Conservation (phyloP, 2,888 invertebrate species). For the Ophioninae sp. region DNA sequence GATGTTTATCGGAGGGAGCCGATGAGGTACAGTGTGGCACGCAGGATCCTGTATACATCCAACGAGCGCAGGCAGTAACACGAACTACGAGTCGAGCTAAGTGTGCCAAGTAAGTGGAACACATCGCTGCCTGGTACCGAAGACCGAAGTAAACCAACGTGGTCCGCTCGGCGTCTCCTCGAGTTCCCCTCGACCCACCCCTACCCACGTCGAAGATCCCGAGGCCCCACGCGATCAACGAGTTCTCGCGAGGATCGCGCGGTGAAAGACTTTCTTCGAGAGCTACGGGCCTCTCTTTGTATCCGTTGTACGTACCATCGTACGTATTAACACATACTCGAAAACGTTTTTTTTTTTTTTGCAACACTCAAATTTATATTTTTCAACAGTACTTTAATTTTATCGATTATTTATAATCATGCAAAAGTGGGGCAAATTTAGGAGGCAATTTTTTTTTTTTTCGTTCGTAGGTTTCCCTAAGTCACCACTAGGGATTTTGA, state of each 20-base stretch:
- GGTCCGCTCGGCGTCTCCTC: constrained; percentile 72
- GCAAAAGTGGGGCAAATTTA: too few species aligned
- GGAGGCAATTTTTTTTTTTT: too few species aligned
- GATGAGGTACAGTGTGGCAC: constrained; percentile 39
- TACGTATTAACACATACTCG: not conserved
- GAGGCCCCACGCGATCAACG: constrained; percentile 59
- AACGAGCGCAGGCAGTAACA: constrained; percentile 62
- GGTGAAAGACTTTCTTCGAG: constrained; percentile 81
- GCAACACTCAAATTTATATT: too few species aligned
- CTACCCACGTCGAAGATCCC: constrained; percentile 50
- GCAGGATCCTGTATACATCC: constrained; percentile 73
- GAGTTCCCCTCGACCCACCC: constrained; percentile 49
- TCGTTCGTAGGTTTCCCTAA: too few species aligned
- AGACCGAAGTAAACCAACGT: constrained; percentile 78
- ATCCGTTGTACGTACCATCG: not conserved
- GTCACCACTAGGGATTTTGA: too few species aligned
- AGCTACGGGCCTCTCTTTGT: constrained; percentile 24
- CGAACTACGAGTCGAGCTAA: constrained; percentile 69
- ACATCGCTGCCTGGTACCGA: constrained; percentile 80
- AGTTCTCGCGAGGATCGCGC: constrained; percentile 59
- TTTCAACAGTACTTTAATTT: too few species aligned
- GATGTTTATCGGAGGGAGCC: constrained; percentile 70
- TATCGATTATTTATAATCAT: too few species aligned
- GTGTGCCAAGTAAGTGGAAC: constrained; percentile 81
- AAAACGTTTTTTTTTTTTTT: too few species aligned